Evolutionary conservation across 1,140 invertebrate species (phyloP).

Genomic region (Nephila pilipes): DNA sequence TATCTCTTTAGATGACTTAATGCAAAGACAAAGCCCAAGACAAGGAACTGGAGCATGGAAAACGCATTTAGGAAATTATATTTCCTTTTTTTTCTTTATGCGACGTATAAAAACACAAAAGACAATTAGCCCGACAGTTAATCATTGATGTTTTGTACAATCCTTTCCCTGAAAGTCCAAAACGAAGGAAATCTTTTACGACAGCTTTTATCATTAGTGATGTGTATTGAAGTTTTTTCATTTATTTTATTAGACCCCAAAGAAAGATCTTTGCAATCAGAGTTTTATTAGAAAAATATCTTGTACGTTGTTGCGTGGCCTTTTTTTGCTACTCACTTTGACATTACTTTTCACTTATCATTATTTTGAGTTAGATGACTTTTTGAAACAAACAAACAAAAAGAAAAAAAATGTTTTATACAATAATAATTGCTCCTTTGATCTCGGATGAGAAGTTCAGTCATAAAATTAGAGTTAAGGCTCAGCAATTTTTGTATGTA

Average conservation of each 20-base stretch:
- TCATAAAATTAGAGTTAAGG: too few relatives aligned
- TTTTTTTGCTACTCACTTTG: too few relatives aligned
- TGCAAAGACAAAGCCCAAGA: background rate
- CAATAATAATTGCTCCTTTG: too few relatives aligned
- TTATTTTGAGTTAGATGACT: too few relatives aligned
- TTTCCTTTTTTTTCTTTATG: background rate
- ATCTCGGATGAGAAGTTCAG: too few relatives aligned
- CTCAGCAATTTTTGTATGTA: too few relatives aligned
- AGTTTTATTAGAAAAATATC: too few relatives aligned
- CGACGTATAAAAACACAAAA: slow-evolving; percentile 7
- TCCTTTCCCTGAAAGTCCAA: background rate
- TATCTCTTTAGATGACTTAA: background rate
- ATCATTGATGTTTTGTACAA: background rate
- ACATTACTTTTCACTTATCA: too few relatives aligned
- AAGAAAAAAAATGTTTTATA: too few relatives aligned
- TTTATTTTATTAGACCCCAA: background rate
- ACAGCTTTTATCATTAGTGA: background rate
- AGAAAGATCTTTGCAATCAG: too few relatives aligned
- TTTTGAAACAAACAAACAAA: too few relatives aligned
- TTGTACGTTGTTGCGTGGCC: too few relatives aligned
- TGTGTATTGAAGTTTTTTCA: background rate
- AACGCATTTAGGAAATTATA: slow-evolving; percentile 30
- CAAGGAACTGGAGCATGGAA: background rate
- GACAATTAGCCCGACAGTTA: background rate
- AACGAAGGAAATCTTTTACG: background rate